Evolutionary conservation across 2,797 vertebrate species (phyloP).

Genomic region (Streptopelia turtur): DNA sequence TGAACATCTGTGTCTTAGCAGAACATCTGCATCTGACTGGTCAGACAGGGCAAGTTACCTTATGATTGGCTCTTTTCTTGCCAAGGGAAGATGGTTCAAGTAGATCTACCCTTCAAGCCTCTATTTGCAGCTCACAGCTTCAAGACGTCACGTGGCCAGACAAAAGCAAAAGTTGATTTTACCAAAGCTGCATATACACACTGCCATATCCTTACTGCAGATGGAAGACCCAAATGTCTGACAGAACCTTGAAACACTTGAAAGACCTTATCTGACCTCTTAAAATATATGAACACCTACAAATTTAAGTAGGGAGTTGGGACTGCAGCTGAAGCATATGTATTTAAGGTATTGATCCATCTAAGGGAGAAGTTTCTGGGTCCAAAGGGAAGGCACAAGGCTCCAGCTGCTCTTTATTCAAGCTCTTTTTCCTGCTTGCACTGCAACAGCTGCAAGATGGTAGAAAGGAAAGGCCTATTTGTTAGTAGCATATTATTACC

Average conservation of each 20-base stretch:
- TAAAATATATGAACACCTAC: background rate
- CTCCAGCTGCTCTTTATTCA: constrained; percentile 48
- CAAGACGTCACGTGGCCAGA: background rate
- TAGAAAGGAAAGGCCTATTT: background rate
- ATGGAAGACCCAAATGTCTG: background rate
- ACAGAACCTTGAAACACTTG: background rate
- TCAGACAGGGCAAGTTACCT: background rate
- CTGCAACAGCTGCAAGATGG: constrained; percentile 40
- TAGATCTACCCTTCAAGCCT: background rate
- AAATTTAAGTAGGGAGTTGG: background rate
- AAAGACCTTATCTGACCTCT: background rate
- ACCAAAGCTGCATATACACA: background rate
- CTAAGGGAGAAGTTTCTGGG: background rate
- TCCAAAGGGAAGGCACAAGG: background rate
- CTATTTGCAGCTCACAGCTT: background rate
- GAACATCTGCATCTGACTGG: background rate
- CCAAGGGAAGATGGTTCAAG: background rate
- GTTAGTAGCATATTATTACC: background rate
- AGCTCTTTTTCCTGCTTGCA: background rate
- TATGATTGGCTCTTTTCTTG: background rate
- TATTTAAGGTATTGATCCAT: background rate
- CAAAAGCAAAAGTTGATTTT: background rate
- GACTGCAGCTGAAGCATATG: background rate
- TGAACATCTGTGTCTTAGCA: background rate
- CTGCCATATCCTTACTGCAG: background rate